Conservation (phyloP, 2,888 invertebrate genomes). For the Cerastis rubricosa region DNA sequence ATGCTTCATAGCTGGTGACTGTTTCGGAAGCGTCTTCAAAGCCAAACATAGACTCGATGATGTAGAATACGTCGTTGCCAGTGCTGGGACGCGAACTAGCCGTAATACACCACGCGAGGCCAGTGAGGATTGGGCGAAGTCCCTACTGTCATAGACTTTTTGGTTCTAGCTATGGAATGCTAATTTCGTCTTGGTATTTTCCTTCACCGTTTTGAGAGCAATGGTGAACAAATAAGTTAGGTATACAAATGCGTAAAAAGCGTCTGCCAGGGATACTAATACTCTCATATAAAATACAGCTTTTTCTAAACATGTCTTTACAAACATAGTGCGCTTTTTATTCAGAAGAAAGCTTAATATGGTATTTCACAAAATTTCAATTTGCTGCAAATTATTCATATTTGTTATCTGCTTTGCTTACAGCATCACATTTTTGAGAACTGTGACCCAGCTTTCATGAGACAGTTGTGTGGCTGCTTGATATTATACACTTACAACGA, state of each 20-base stretch:
- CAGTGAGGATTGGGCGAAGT: not conserved
- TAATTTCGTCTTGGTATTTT: not conserved
- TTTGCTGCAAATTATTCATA: not conserved
- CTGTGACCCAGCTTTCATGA: slow-evolving; percentile 82
- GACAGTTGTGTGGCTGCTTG: slow-evolving; percentile 83
- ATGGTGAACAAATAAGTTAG: not conserved
- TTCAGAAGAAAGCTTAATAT: not conserved
- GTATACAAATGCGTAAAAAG: not conserved
- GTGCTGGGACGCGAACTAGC: not conserved
- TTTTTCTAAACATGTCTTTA: no score
- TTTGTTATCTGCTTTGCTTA: slow-evolving; percentile 50
- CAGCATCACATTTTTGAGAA: slow-evolving; percentile 79
- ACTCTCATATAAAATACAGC: not conserved
- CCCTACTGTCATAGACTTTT: not conserved
- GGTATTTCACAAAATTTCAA: not conserved
- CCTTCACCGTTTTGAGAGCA: not conserved
- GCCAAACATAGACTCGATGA: no score
- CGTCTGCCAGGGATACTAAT: not conserved
- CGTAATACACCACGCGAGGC: not conserved
- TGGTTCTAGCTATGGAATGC: not conserved
- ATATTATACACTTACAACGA: slow-evolving; percentile 78
- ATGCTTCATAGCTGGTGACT: no score
- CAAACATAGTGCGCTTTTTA: not conserved
- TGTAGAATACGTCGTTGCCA: no score
- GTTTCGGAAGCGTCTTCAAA: no score